Base-by-base conservation (phyloP, 2,113 vertebrate species). In the Neoarius graeffei region DNA sequence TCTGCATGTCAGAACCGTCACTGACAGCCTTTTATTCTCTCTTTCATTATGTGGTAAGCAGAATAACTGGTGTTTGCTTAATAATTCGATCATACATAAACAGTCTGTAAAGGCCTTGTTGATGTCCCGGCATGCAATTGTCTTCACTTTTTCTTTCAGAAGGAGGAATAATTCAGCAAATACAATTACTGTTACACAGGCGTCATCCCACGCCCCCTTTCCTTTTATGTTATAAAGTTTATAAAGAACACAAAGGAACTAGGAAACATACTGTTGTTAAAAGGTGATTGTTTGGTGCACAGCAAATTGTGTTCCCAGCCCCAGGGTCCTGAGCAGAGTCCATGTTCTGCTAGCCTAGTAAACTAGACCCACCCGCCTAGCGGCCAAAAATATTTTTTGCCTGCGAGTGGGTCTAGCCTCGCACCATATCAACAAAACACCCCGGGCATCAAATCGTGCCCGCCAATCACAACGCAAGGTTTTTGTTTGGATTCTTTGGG, bases 11-110 rank as follows among this genome's bases (percentile, higher is more conserved):
- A 85, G 8, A 86, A 82, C 56, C 60, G 23, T 50, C 56, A 76
- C 82, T 64, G 64, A 56, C 50, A 80, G 85, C 48, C 67, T 83
- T 87, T 83, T 76, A 27, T 87, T 59, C 77, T 77, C 81, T 74
- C 50, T 82, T 82, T 52, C 42, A 81, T 69, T 87, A 87, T 89
- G 59, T 87, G 69, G 60, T 77, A 77, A 64, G 69, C 56, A 84
- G 30, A 85, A 50, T 79, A 83, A 83, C 64, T 25, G 80, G 25
- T 85, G 86, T 88, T 88, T 87, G 69, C 59, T 85, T 84, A 69
- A 86, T 89, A 69, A 87, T 84, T 83, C n/a, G 1, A 83, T 59
- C 86, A 64, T 62, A 64, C 59, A 66, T 67, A 88, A 84, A 84
- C 60, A 57, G 57, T 59, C 30, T 76, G 59, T 54, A 67, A 62